phyloP scores from a whole-genome alignment of 2,888 invertebrate genomes.

The Microctonus hyperodae region DNA sequence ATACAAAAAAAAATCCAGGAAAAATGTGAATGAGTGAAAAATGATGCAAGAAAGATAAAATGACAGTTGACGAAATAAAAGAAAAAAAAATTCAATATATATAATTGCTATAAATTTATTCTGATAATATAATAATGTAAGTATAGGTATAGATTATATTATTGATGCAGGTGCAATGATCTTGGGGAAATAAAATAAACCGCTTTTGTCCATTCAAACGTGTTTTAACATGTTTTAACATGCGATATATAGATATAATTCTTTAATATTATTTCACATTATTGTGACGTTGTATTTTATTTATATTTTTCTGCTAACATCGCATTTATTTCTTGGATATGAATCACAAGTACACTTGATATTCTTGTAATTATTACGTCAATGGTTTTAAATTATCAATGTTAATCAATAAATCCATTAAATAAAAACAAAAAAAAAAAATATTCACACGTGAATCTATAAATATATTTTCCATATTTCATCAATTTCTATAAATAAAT shows the following conservation, averaged over 20 bases:
- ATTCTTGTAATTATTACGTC: background rate
- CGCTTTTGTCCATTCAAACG: background rate
- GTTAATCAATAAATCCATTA: background rate
- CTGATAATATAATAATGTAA: background rate
- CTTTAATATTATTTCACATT: too few relatives aligned
- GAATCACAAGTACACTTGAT: too few relatives aligned
- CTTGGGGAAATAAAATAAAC: background rate
- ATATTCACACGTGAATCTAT: too few relatives aligned
- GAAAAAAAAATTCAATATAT: too few relatives aligned
- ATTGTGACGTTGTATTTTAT: background rate
- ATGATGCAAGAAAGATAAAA: background rate
- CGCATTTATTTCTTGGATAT: background rate
- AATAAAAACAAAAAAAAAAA: background rate
- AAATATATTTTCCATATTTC: too few relatives aligned
- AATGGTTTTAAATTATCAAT: background rate
- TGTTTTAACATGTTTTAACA: too few relatives aligned
- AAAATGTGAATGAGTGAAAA: background rate
- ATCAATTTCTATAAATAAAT: too few relatives aligned
- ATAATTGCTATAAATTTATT: too few relatives aligned
- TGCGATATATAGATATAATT: too few relatives aligned
- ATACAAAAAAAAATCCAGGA: background rate
- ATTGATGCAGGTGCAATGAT: constrained; percentile 2
- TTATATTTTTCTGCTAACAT: background rate
- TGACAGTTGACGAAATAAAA: too few relatives aligned
- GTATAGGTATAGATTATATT: too few relatives aligned